A percentile compares a stretch with the other conserved stretches of the same genome.
These are phyloP conservation scores for Nymphalis urticae DNA, from an alignment of 2,888 invertebrate species.

Conservation along the genomic window DNA sequence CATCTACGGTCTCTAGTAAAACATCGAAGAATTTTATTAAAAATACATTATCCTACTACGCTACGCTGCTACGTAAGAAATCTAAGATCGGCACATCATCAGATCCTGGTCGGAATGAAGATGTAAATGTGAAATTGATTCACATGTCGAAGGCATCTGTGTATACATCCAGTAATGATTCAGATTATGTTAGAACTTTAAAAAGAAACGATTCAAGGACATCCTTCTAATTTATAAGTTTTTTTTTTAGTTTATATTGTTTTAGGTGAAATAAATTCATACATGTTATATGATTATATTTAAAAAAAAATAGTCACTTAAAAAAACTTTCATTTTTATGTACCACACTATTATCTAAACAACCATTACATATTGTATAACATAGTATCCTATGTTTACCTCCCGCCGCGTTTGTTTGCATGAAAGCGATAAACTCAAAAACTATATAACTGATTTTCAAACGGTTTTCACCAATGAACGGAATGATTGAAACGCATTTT, in stretches of 20 bases:
- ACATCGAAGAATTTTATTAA: slow-evolving; percentile 66
- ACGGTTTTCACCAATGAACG: no score
- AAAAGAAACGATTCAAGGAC: slow-evolving; percentile 57
- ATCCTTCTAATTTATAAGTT: slow-evolving; percentile 51
- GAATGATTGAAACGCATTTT: no score
- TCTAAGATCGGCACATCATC: slow-evolving; percentile 55
- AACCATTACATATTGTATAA: no score
- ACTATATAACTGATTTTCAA: no score
- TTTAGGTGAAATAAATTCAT: slow-evolving; percentile 35
- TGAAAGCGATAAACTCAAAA: no score
- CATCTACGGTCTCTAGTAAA: slow-evolving; percentile 51
- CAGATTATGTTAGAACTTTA: slow-evolving; percentile 47
- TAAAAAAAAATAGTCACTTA: no score
- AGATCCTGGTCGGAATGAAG: slow-evolving; percentile 57
- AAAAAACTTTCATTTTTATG: no score
- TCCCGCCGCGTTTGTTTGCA: no score
- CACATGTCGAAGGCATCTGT: slow-evolving; percentile 63
- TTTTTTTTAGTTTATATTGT: slow-evolving; percentile 36
- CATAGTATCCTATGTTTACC: no score
- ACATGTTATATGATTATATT: not conserved
- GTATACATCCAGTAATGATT: slow-evolving; percentile 57
- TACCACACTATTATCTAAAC: no score
- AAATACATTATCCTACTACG: slow-evolving; percentile 56
- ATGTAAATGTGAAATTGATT: slow-evolving; percentile 57
- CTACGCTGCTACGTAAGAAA: slow-evolving; percentile 52